phyloP scores from a whole-genome alignment of 2,113 vertebrate genomes.

The Entelurus aequoreus region DNA sequence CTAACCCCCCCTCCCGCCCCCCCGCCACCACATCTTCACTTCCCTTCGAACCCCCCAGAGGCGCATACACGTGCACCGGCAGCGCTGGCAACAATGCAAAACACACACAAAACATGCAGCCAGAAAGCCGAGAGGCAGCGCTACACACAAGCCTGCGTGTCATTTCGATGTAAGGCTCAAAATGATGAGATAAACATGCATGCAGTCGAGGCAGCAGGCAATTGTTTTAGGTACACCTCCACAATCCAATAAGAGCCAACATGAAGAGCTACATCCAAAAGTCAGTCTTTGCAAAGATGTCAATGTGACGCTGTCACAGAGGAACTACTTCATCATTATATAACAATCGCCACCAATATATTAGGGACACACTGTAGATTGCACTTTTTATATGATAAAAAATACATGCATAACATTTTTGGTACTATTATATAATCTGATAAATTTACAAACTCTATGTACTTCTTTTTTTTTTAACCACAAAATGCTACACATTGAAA shows the following conservation, averaged over 20 bases:
- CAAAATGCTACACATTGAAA: too few relatives aligned
- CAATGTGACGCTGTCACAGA: too few relatives aligned
- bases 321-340: too few relatives aligned
- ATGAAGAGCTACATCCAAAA: too few relatives aligned
- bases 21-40: background rate
- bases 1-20: background rate
- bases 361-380: too few relatives aligned
- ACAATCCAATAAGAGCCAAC: background rate
- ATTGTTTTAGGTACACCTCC: background rate
- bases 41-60: conserved; percentile 11
- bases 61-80: conserved; percentile 35
- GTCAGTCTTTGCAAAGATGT: too few relatives aligned
- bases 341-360: too few relatives aligned
- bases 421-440: too few relatives aligned
- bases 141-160: conserved; percentile 19
- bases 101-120: conserved; percentile 18
- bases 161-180: conserved; percentile 16
- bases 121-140: conserved; percentile 3
- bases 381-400: too few relatives aligned
- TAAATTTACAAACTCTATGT: too few relatives aligned
- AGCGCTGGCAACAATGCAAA: conserved; percentile 29
- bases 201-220: background rate
- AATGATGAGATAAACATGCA: background rate
- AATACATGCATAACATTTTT: too few relatives aligned
- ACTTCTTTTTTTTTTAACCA: too few relatives aligned